Base-by-base conservation (phyloP, 2,888 invertebrate genomes). In the Tineola bisselliella region DNA sequence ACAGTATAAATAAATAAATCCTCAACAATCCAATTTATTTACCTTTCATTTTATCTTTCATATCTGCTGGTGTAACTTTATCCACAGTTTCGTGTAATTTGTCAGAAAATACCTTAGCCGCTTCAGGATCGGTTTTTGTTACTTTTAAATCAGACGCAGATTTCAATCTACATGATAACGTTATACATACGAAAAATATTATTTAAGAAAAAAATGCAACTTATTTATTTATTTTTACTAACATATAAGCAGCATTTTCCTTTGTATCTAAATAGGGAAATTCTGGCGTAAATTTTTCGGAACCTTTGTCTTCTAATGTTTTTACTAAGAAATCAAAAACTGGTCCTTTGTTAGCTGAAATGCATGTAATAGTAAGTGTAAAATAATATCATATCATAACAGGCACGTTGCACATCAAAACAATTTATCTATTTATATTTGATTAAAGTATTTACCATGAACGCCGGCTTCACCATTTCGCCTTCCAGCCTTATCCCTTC, bases 1-100 rank as follows among this genome's bases (percentile, higher is more conserved):
- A 31, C 10, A 8, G 31, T 31, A 31, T 31, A 8, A 31, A 31
- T 10, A 31, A 10, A 8, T 31, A 10, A 5, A 31, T 31, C 5
- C 10, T 31, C 5, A 8, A 31, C 31, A 31, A 31, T 31, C 10
- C 10, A 31, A 38, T 12, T 38, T 38, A 38, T 38, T 38, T 38
- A 38, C 38, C 38, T 38, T 38, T 38, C 38, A 38, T 38, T 38
- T 38, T n/a, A 38, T 38, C 38, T 38, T 67, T 64, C 67, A 82
- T 67, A 66, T 81, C 79, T 0, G 70, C 12, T 8, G 62, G 59
- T 63, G 81, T 81, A 62, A 71, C 62, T 13, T 67, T n/a, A 17
- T 70, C 60, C 13, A 82, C 65, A 1, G 67, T 61, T 48, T 69
- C 68, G 15, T 65, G 63, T 38, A 38, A 38, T n/a, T 38, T 38